phyloP scores from a whole-genome alignment of 2,888 invertebrate genomes.

The Pasiphila rectangulata region DNA sequence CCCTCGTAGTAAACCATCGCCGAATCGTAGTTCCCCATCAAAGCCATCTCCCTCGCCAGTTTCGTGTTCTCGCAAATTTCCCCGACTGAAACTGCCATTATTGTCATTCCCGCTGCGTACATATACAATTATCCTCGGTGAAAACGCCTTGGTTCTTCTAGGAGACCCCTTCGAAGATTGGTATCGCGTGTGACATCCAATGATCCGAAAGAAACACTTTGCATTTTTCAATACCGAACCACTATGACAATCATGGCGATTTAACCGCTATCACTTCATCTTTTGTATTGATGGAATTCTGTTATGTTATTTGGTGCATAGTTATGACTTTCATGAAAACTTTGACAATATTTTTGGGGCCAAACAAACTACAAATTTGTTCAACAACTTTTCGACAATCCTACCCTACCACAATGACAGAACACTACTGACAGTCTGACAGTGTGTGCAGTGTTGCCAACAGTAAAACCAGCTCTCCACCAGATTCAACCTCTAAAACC shows the following conservation, averaged over 20 bases:
- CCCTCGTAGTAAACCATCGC: constrained; percentile 96
- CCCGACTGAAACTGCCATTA: constrained; percentile 93
- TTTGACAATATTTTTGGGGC: constrained; percentile 52
- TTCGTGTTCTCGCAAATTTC: constrained; percentile 97
- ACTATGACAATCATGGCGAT: constrained; percentile 42
- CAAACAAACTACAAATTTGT: constrained; percentile 70
- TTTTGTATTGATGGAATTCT: constrained; percentile 18
- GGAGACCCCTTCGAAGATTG: constrained; percentile 52
- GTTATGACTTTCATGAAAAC: constrained; percentile 50
- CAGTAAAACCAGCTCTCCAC: background rate
- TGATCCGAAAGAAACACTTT: constrained; percentile 58
- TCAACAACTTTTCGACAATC: constrained; percentile 42
- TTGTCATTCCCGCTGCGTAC: constrained; percentile 84
- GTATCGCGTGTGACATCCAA: constrained; percentile 64
- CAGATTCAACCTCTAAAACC: background rate
- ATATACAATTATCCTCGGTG: constrained; percentile 62
- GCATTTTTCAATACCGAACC: constrained; percentile 57
- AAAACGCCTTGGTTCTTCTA: constrained; percentile 52
- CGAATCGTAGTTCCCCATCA: constrained; percentile 97
- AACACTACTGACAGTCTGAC: background rate
- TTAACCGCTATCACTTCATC: constrained; percentile 39
- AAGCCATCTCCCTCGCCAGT: constrained; percentile 95
- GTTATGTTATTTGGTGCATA: constrained; percentile 49
- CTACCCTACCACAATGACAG: background rate
- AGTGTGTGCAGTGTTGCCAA: background rate